A percentile compares a stretch with the other conserved stretches of the same genome.
phyloP scores from a whole-genome alignment of 2,797 vertebrate species.

The Enteromius afrohamiltoni region DNA sequence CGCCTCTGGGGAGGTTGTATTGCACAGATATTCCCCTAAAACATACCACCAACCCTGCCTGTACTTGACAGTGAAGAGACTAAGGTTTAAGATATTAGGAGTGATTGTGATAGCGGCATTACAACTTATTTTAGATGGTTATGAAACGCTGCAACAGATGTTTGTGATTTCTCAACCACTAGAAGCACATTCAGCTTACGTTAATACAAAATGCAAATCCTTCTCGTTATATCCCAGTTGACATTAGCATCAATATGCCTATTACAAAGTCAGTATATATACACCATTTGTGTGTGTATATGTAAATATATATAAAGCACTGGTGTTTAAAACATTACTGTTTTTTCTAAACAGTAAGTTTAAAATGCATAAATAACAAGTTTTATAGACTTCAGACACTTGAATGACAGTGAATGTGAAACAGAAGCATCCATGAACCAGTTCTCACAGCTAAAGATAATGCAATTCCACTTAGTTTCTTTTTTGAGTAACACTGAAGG shows the following conservation, averaged over 20 bases:
- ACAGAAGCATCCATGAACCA: not conserved
- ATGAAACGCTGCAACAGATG: not conserved
- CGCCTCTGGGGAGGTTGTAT: slow-evolving; percentile 2
- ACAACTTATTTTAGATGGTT: not conserved
- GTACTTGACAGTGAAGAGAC: not conserved
- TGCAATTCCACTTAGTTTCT: not conserved
- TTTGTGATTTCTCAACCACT: not conserved
- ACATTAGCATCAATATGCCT: not conserved
- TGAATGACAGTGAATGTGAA: not conserved
- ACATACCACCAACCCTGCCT: not conserved
- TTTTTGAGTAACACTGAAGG: not conserved
- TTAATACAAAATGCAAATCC: not conserved
- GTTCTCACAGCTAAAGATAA: not conserved
- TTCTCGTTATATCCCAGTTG: not conserved
- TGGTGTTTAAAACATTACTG: not conserved
- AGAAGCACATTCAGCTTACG: not conserved
- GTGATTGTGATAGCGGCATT: not conserved
- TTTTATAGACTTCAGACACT: not conserved
- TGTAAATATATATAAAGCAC: not conserved
- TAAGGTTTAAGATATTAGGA: not conserved
- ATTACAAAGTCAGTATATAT: not conserved
- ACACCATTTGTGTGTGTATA: too few relatives aligned
- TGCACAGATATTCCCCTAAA: slow-evolving; percentile 15
- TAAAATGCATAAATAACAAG: not conserved
- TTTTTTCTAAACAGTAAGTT: not conserved